phyloP scores from a whole-genome alignment of 1,140 invertebrate species.

The Choristoneura fumiferana region DNA sequence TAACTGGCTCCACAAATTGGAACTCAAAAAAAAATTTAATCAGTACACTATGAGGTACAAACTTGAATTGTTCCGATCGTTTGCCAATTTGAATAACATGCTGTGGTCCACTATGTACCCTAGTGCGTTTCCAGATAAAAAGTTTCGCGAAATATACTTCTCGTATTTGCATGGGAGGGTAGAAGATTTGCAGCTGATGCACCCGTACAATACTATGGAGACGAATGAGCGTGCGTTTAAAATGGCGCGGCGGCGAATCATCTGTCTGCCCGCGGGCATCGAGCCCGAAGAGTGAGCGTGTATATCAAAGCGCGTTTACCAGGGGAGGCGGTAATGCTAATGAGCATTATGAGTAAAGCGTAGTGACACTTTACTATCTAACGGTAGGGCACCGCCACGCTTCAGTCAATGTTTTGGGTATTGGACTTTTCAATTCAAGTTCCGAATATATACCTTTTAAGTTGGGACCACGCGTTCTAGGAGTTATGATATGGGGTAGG shows the following conservation, averaged over 20 bases:
- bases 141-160: conserved; percentile 66
- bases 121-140: conserved; percentile 58
- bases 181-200: conserved; percentile 57
- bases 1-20: conserved; percentile 52
- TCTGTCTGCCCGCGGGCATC: conserved; percentile 43
- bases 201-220: conserved; percentile 57
- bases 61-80: conserved; percentile 46
- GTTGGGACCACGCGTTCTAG: too few relatives aligned
- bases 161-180: conserved; percentile 53
- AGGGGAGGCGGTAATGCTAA: too few relatives aligned
- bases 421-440: too few relatives aligned
- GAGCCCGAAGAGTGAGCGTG: conserved; percentile 27
- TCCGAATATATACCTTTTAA: too few relatives aligned
- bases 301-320: too few relatives aligned
- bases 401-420: too few relatives aligned
- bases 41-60: conserved; percentile 48
- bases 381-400: too few relatives aligned
- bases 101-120: conserved; percentile 65
- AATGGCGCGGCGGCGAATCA: conserved; percentile 43
- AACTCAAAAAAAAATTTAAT: conserved; percentile 53
- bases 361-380: too few relatives aligned
- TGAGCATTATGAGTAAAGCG: too few relatives aligned
- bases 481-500: too few relatives aligned
- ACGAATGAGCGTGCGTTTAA: conserved; percentile 37
- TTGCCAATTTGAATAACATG: conserved; percentile 57